Percentiles rank a stretch among this genome's conserved stretches.
Evolutionary conservation across 2,888 invertebrate genomes (phyloP).

Genomic region (Drosophila kuntzei): DNA sequence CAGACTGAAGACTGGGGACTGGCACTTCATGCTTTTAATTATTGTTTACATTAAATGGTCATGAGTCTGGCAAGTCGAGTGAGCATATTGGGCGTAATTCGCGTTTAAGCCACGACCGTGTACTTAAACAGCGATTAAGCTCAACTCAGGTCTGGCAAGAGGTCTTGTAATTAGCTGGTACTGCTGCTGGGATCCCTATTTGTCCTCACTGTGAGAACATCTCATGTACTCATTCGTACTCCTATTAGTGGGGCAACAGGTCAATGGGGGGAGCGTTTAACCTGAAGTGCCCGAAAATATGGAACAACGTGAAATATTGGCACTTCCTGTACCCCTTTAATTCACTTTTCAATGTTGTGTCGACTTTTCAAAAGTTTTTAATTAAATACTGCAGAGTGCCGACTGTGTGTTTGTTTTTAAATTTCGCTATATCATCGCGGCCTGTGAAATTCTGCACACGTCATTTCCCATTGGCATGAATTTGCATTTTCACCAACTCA

Average conservation of each 20-base stretch:
- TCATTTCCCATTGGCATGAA: slow-evolving; percentile 80
- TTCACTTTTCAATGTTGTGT: slow-evolving; percentile 67
- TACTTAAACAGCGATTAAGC: slow-evolving; percentile 81
- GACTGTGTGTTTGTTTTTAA: slow-evolving; percentile 15
- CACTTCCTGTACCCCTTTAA: slow-evolving; percentile 72
- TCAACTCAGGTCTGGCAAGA: slow-evolving; percentile 19
- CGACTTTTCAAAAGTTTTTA: slow-evolving; percentile 61
- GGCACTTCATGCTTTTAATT: slow-evolving; percentile 70
- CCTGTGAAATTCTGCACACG: slow-evolving; percentile 79
- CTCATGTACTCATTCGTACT: not conserved
- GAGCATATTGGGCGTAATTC: slow-evolving; percentile 79
- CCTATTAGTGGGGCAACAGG: slow-evolving; percentile 74
- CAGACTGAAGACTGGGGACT: slow-evolving; percentile 5
- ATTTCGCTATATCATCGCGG: slow-evolving; percentile 61
- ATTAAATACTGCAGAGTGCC: slow-evolving; percentile 64
- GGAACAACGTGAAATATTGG: slow-evolving; percentile 25
- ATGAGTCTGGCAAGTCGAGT: slow-evolving; percentile 66
- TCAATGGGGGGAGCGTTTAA: slow-evolving; percentile 42
- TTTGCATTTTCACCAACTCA: slow-evolving; percentile 79
- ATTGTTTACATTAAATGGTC: slow-evolving; percentile 82
- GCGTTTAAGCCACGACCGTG: slow-evolving; percentile 75
- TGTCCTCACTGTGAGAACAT: slow-evolving; percentile 67
- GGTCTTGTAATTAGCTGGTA: slow-evolving; percentile 60
- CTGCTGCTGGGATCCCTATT: slow-evolving; percentile 29
- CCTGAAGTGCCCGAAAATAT: slow-evolving; percentile 13